These are phyloP conservation scores for Gambusia yucatana DNA, from an alignment of 2,797 vertebrate genomes.

Conservation along the genomic window DNA sequence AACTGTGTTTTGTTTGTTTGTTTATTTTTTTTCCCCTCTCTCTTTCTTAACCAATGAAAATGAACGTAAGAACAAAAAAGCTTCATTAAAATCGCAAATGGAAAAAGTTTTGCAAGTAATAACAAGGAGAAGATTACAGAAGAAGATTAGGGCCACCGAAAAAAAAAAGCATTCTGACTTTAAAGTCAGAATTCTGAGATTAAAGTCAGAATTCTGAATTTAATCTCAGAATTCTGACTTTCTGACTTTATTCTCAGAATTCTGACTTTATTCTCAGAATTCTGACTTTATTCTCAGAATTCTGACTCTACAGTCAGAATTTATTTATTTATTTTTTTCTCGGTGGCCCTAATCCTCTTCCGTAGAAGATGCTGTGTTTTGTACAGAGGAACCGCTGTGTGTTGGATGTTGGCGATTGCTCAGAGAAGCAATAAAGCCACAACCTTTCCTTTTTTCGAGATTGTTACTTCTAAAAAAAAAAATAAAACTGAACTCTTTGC, in stretches of 20 bases:
- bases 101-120: slow-evolving; percentile 56
- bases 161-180: too few relatives aligned
- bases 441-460: slow-evolving; percentile 10
- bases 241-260: too few relatives aligned
- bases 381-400: slow-evolving; percentile 48
- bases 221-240: too few relatives aligned
- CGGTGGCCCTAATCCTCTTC: too few relatives aligned
- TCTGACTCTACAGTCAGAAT: too few relatives aligned
- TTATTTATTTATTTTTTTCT: too few relatives aligned
- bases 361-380: slow-evolving; percentile 44
- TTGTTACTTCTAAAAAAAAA: neutral
- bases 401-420: slow-evolving; percentile 53
- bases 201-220: too few relatives aligned
- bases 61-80: slow-evolving; percentile 10
- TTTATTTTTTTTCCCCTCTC: neutral
- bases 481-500: neutral
- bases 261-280: too few relatives aligned
- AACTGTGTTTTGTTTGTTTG: slow-evolving; percentile 30
- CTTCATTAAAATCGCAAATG: slow-evolving; percentile 31
- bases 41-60: slow-evolving; percentile 40
- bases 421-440: slow-evolving; percentile 44
- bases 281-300: too few relatives aligned
- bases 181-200: too few relatives aligned
- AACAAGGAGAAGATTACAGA: slow-evolving; percentile 17
- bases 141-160: too few relatives aligned